Evolutionary conservation across 2,888 invertebrate species (phyloP).

Genomic region (Formica aserva): DNA sequence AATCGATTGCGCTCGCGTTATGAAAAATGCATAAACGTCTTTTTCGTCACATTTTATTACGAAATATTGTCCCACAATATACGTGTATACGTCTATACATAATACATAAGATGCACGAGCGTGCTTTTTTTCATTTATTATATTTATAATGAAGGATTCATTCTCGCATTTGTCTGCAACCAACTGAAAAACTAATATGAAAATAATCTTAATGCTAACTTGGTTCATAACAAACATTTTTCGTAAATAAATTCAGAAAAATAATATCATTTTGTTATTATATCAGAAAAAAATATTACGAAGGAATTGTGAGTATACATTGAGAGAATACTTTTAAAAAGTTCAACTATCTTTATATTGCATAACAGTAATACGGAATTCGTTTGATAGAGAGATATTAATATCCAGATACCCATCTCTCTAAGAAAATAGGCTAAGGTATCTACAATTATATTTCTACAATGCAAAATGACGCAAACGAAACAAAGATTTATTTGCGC

Average conservation of each 20-base stretch:
- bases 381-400: background rate
- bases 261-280: background rate
- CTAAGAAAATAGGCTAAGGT: background rate
- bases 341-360: background rate
- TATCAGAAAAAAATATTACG: background rate
- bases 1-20: constrained; percentile 47
- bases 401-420: background rate
- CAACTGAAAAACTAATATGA: background rate
- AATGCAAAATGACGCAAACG: background rate
- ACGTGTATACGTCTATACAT: constrained; percentile 42
- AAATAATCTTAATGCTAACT: background rate
- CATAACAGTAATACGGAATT: background rate
- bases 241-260: background rate
- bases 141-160: constrained; percentile 34
- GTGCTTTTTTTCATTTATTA: constrained; percentile 51
- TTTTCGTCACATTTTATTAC: constrained; percentile 13
- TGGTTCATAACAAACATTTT: background rate
- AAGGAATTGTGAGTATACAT: background rate
- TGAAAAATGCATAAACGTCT: constrained; percentile 61
- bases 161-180: constrained; percentile 9
- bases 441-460: background rate
- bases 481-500: background rate
- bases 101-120: constrained; percentile 24
- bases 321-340: background rate
- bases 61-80: constrained; percentile 38